Percentiles rank a stretch among this genome's conserved stretches.
Evolutionary conservation across 2,888 invertebrate species (phyloP).

Genomic region (Tuberolachnus salignus): DNA sequence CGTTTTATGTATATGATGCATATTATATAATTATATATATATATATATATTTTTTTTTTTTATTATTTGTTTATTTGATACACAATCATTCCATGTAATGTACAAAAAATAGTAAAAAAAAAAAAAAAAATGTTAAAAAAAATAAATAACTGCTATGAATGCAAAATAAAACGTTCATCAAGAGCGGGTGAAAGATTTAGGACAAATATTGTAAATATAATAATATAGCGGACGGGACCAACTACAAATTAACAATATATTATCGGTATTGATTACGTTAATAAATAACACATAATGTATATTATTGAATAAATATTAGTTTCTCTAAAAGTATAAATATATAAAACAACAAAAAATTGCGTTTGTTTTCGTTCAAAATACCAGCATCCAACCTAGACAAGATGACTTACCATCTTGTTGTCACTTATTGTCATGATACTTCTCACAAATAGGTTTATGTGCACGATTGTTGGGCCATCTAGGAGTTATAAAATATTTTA

Average conservation of each 20-base stretch:
- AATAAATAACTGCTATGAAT: constrained; percentile 47
- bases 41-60: background rate
- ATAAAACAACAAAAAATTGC: constrained; percentile 54
- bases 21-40: too few species aligned
- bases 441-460: constrained; percentile 97
- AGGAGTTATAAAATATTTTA: constrained; percentile 59
- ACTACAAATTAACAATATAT: constrained; percentile 20
- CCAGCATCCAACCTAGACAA: constrained; percentile 56
- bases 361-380: constrained; percentile 50
- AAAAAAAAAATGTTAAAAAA: constrained; percentile 23
- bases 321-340: constrained; percentile 46
- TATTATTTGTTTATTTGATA: too few species aligned
- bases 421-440: constrained; percentile 98
- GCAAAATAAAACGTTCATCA: constrained; percentile 54
- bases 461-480: constrained; percentile 96
- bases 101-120: constrained; percentile 27
- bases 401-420: constrained; percentile 95
- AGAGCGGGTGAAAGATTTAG: constrained; percentile 51
- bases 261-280: constrained; percentile 25
- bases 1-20: too few species aligned
- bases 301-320: constrained; percentile 16
- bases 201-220: constrained; percentile 19
- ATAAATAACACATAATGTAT: constrained; percentile 1
- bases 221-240: constrained; percentile 50
- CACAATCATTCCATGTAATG: constrained; percentile 46